These are phyloP conservation scores for Promerops cafer DNA, from an alignment of 2,113 vertebrate species.

Conservation along the genomic window DNA sequence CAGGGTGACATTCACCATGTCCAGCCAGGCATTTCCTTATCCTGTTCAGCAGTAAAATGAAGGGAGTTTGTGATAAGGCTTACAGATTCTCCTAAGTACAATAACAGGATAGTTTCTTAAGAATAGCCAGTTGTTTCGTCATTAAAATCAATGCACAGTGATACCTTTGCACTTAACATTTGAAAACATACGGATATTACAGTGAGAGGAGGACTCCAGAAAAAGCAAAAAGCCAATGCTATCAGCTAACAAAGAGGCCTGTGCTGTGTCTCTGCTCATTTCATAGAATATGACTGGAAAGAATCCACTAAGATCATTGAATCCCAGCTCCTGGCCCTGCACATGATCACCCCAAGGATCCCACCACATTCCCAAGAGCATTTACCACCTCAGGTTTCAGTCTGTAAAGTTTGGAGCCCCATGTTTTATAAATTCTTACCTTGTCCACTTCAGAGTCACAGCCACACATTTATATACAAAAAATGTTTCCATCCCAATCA, in stretches of 20 bases:
- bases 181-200: rapidly evolving
- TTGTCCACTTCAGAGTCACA: not conserved
- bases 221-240: not conserved
- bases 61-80: not conserved
- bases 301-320: not conserved
- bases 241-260: not conserved
- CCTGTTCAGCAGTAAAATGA: not conserved
- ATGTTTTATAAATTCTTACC: not conserved
- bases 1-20: not conserved
- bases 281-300: not conserved
- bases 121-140: not conserved
- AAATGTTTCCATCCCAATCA: not conserved
- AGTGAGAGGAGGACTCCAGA: not conserved
- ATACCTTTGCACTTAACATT: not conserved
- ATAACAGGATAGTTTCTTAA: not conserved
- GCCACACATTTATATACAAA: not conserved
- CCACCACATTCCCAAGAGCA: not conserved
- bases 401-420: not conserved
- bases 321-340: not conserved
- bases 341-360: not conserved
- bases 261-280: not conserved
- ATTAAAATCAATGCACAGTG: not conserved
- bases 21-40: not conserved
- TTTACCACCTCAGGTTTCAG: not conserved
- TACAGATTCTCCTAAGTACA: not conserved